These are phyloP conservation scores for Latrodectus elegans DNA, from an alignment of 2,888 invertebrate species.

Conservation along the genomic window DNA sequence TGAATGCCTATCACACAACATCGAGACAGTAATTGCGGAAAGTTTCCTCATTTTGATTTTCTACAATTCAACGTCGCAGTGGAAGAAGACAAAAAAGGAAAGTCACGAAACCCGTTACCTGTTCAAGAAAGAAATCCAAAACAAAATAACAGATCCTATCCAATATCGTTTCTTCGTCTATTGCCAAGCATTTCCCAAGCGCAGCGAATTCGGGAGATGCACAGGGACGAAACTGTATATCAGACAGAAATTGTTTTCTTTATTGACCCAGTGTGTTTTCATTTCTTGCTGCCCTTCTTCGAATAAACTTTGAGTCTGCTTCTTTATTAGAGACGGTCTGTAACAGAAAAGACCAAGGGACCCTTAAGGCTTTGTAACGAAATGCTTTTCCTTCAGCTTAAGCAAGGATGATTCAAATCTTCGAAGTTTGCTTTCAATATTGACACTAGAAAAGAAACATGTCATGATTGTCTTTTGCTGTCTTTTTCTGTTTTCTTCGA, in stretches of 20 bases:
- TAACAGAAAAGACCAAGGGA: constrained; percentile 32
- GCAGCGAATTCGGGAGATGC: neutral
- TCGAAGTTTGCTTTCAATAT: constrained; percentile 48
- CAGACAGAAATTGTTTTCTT: constrained; percentile 62
- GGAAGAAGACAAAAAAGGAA: no score
- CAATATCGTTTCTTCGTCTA: constrained; percentile 40
- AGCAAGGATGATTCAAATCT: constrained; percentile 5
- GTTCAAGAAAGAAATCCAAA: neutral
- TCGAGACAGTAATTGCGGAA: no score
- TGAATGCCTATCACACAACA: no score
- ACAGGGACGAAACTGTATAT: constrained; percentile 1
- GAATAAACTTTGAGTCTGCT: constrained; percentile 46
- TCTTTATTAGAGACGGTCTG: constrained; percentile 55
- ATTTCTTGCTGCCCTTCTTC: constrained; percentile 41
- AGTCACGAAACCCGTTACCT: neutral
- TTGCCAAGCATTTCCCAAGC: constrained; percentile 2
- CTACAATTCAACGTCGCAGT: no score
- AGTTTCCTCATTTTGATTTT: no score
- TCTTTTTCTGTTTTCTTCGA: neutral
- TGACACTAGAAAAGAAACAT: constrained; percentile 30
- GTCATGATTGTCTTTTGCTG: neutral
- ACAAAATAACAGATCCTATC: constrained; percentile 31
- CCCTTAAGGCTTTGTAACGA: constrained; percentile 25
- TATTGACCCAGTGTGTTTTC: constrained; percentile 56
- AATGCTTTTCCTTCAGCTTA: constrained; percentile 45